Evolutionary conservation across 2,888 invertebrate species (phyloP), one percentile per base, ranked within the genome.

Genomic region (Deilephila porcellus): DNA sequence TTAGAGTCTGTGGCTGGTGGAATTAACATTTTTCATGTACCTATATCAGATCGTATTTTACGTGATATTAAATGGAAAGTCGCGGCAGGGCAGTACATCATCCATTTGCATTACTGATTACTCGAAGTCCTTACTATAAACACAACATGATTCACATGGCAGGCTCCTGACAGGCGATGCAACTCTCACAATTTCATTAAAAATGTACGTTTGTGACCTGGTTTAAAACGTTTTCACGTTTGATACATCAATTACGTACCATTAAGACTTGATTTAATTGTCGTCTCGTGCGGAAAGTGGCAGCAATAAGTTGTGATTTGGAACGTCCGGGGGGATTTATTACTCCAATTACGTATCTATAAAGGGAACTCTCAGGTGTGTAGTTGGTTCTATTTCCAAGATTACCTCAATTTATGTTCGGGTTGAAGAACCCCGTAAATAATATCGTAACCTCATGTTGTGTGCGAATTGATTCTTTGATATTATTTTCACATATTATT

Each of bases 221-320:
- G 45, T 60, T 73, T 73, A 53, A 52, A 67, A 25, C 0, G 60
- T 73, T 60, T 70, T 64, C 70, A 60, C 62, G 73, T 60, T 20
- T 59, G 76, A 77, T 74, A 76, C 74, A 79, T 79, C 77, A 77
- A 78, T 80, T 81, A 82, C 80, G 74, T 80, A 80, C 80, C 82
- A 83, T 86, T 83, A 80, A 73, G 79, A 79, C 79, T 83, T 86
- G 87, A 86, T 88, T 89, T 86, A 88, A 89, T 87, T 87, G 85
- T 83, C 80, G 78, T 81, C 77, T 82, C 76, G 78, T 80, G 80
- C 76, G 83, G 80, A 79, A 82, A 81, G 82, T 82, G 81, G 81
- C 73, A 81, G 84, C 87, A 84, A 83, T 88, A 88, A 85, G 85
- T 87, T 82, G 85, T 82, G 86, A 88, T 87, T 87, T 83, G 83